These are phyloP conservation scores for Rhea pennata DNA, from an alignment of 2,113 vertebrate genomes.

Conservation along the genomic window DNA sequence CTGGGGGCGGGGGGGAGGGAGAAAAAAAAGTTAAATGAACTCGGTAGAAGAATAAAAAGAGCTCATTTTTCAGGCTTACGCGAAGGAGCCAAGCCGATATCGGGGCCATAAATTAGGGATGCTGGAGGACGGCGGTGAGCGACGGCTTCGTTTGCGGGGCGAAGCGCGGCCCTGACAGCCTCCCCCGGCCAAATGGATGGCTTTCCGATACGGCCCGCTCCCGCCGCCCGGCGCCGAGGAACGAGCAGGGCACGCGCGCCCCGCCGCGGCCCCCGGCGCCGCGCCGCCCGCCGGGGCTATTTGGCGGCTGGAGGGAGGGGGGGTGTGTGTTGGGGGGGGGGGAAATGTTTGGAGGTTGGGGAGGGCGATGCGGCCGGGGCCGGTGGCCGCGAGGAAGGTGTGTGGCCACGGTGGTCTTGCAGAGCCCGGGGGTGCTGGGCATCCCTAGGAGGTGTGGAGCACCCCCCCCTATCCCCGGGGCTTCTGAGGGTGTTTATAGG, in stretches of 20 bases:
- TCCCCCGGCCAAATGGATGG: slow-evolving; percentile 31
- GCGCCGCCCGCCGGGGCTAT: no score
- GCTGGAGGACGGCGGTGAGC: slow-evolving; percentile 27
- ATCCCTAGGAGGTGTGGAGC: neutral
- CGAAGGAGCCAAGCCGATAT: slow-evolving; percentile 59
- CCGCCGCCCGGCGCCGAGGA: neutral
- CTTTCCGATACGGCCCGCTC: slow-evolving; percentile 37
- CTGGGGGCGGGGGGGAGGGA: no score
- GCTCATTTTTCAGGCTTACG: slow-evolving; percentile 72
- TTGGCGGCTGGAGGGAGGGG: no score
- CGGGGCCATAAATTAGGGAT: slow-evolving; percentile 69
- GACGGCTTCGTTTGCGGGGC: slow-evolving; percentile 50
- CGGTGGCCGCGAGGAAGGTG: neutral
- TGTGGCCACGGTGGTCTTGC: neutral
- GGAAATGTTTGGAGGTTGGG: neutral
- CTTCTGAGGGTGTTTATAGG: neutral
- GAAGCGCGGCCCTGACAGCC: neutral
- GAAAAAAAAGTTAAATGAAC: slow-evolving; percentile 30
- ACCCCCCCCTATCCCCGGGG: neutral
- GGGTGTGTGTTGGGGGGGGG: no score
- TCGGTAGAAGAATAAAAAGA: slow-evolving; percentile 64
- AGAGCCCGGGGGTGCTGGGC: neutral
- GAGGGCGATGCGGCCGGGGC: fast-evolving
- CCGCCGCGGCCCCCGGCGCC: neutral
- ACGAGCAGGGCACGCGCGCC: neutral